Percentiles rank a stretch among this genome's conserved stretches.
Evolutionary conservation across 2,888 invertebrate species (phyloP).

Genomic region (Callosobruchus maculatus): DNA sequence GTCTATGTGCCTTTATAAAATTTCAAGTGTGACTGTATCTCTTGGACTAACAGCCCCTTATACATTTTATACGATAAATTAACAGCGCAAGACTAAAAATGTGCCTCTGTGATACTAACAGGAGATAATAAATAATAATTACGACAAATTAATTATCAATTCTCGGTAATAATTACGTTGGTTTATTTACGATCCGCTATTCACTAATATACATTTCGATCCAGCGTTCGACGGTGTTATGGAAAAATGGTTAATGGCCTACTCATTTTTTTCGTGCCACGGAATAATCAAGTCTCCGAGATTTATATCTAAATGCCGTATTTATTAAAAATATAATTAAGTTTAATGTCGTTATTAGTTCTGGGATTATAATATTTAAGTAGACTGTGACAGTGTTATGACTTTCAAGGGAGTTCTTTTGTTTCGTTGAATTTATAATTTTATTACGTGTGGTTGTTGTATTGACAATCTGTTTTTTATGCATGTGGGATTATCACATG

Average conservation of each 20-base stretch:
- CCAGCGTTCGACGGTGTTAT: slow-evolving; percentile 2
- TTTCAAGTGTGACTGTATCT: background rate
- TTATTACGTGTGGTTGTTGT: background rate
- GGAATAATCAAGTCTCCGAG: background rate
- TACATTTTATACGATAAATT: background rate
- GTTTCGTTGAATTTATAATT: background rate
- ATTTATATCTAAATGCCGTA: background rate
- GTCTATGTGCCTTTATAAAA: no score
- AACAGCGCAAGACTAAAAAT: background rate
- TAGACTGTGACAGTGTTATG: background rate
- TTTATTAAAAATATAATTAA: slow-evolving; percentile 11
- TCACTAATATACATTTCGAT: slow-evolving; percentile 8
- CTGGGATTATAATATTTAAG: slow-evolving; percentile 4
- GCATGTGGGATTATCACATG: no score
- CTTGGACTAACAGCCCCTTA: background rate
- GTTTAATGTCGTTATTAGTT: slow-evolving; percentile 8
- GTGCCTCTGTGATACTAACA: background rate
- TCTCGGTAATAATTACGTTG: slow-evolving; percentile 14
- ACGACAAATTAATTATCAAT: slow-evolving; percentile 16
- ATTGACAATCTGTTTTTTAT: background rate
- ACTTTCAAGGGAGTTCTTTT: background rate
- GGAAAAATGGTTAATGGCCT: slow-evolving; percentile 9
- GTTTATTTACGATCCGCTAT: slow-evolving; percentile 16
- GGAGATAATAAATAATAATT: slow-evolving; percentile 20
- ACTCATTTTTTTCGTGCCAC: background rate